Evolutionary conservation across 1,140 invertebrate species (phyloP).

Genomic region (Mylabris phalerata): DNA sequence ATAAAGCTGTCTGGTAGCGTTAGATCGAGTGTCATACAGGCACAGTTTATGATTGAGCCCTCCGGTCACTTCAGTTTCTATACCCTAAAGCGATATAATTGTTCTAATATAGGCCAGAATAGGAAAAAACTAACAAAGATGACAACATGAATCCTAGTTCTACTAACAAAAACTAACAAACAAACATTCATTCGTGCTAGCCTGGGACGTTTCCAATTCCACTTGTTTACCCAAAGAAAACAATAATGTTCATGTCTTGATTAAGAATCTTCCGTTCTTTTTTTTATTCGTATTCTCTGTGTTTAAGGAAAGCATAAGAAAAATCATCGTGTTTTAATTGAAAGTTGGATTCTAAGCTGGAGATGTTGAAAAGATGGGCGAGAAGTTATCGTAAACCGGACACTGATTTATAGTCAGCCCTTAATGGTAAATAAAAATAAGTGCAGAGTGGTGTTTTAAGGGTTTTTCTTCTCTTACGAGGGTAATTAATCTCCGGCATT

Average conservation of each 20-base stretch:
- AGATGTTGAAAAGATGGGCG: not conserved
- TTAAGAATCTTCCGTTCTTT: too few relatives aligned
- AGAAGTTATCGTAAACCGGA: conserved; percentile 18
- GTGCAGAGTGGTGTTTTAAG: conserved; percentile 37
- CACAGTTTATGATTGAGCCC: conserved; percentile 14
- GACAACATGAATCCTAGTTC: too few relatives aligned
- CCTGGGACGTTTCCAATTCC: too few relatives aligned
- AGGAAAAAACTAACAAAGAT: too few relatives aligned
- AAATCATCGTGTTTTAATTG: too few relatives aligned
- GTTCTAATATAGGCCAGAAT: too few relatives aligned
- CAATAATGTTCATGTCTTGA: too few relatives aligned
- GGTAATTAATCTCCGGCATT: conserved; percentile 27
- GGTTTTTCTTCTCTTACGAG: conserved; percentile 22
- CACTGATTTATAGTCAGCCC: conserved; percentile 37
- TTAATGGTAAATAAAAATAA: conserved; percentile 41
- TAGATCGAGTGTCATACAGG: conserved; percentile 12
- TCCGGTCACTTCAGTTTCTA: conserved; percentile 6
- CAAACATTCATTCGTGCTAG: too few relatives aligned
- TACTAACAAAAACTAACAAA: too few relatives aligned
- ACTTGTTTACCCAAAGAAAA: too few relatives aligned
- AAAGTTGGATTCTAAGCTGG: not conserved
- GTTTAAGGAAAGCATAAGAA: too few relatives aligned
- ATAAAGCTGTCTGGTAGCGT: conserved; percentile 14
- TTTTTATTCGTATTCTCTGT: too few relatives aligned
- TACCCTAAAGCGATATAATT: conserved; percentile 2